Evolutionary conservation across 2,113 vertebrate genomes (phyloP).

Genomic region (Climacteris rufus): DNA sequence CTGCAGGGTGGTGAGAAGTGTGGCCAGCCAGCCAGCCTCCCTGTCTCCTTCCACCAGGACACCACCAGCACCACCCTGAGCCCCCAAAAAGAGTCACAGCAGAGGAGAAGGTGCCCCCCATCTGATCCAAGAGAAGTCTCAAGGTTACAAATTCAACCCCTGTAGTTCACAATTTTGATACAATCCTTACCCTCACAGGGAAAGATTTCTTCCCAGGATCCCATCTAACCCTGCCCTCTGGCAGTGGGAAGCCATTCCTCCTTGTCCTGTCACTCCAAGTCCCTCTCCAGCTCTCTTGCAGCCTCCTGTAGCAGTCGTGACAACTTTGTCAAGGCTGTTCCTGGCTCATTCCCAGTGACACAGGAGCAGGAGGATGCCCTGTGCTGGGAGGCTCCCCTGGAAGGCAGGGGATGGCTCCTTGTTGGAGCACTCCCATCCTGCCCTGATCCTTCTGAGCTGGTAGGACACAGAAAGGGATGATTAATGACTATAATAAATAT

Average conservation of each 20-base stretch:
- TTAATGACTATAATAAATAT: constrained; percentile 7
- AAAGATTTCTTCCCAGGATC: neutral
- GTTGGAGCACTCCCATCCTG: neutral
- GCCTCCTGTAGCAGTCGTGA: neutral
- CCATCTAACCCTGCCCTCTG: neutral
- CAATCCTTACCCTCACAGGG: neutral
- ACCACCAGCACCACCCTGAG: neutral
- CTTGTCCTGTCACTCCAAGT: neutral
- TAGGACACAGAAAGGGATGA: neutral
- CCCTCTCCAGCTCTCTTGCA: neutral
- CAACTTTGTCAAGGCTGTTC: neutral
- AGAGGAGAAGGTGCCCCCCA: neutral
- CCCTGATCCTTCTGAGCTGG: neutral
- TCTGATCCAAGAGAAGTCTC: neutral
- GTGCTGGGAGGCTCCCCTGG: neutral
- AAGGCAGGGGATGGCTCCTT: neutral
- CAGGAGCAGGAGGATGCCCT: neutral
- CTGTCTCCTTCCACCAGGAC: neutral
- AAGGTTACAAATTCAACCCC: neutral
- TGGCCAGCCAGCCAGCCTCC: neutral
- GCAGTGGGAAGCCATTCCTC: neutral
- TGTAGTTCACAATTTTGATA: too few species aligned
- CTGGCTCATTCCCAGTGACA: neutral
- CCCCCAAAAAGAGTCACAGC: neutral
- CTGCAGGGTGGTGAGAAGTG: accelerated